phyloP scores from a whole-genome alignment of 2,113 vertebrate species.

The Oncorhynchus gorbuscha region DNA sequence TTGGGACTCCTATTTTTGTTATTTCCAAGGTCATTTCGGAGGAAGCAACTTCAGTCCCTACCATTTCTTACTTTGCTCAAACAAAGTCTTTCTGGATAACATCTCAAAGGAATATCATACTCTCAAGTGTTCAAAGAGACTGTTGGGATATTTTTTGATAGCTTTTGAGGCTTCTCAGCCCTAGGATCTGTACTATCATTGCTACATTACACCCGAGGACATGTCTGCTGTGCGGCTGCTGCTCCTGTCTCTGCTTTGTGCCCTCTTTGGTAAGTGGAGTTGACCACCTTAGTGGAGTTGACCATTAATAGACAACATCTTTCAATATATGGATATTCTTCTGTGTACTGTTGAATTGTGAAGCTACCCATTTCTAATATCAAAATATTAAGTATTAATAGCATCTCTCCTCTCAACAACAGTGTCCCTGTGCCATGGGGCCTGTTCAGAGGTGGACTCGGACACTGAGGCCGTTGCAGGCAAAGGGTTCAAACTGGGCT shows the following conservation, averaged over 20 bases:
- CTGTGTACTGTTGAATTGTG: background rate
- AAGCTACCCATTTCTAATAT: background rate
- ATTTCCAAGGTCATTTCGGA: background rate
- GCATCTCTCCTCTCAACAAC: background rate
- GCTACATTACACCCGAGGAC: slow-evolving; percentile 4
- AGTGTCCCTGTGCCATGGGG: slow-evolving; percentile 60
- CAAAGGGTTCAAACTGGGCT: slow-evolving; percentile 80
- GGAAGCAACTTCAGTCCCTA: background rate
- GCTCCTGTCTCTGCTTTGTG: slow-evolving; percentile 55
- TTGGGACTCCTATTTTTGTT: background rate
- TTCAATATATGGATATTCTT: background rate
- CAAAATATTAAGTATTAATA: background rate
- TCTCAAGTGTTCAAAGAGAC: background rate
- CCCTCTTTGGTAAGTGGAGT: slow-evolving; percentile 67
- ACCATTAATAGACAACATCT: background rate
- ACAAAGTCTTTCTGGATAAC: background rate
- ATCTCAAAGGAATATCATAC: background rate
- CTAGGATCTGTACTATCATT: background rate
- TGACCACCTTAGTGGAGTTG: background rate
- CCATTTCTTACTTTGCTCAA: background rate
- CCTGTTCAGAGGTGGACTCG: slow-evolving; percentile 87
- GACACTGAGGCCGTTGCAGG: slow-evolving; percentile 84
- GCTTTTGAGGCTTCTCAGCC: background rate
- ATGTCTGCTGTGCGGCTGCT: slow-evolving; percentile 51
- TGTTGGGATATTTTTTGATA: background rate